phyloP scores from a whole-genome alignment of 2,888 invertebrate genomes.

The Harpagoxenus sublaevis region DNA sequence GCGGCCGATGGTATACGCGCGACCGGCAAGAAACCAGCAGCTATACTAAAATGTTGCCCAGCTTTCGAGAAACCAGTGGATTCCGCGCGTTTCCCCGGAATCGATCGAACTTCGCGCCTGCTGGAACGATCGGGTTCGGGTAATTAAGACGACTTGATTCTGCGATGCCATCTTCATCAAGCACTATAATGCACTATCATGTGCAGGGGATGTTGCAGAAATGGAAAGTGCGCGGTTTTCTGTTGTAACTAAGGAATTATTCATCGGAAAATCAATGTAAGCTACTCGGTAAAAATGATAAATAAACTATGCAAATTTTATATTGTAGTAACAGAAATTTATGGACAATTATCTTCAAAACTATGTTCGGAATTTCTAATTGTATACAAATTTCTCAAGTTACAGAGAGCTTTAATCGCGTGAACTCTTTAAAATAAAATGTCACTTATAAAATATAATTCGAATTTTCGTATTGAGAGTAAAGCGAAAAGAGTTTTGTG shows the following conservation, averaged over 20 bases:
- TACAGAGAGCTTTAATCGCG: neutral
- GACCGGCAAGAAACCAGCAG: slow-evolving; percentile 70
- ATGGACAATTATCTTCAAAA: neutral
- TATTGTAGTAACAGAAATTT: neutral
- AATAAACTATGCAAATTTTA: neutral
- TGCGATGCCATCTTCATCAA: slow-evolving; percentile 70
- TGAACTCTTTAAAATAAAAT: neutral
- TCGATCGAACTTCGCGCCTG: slow-evolving; percentile 78
- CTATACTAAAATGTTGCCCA: slow-evolving; percentile 29
- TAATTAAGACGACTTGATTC: slow-evolving; percentile 77
- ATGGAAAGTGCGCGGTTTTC: neutral
- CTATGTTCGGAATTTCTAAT: neutral
- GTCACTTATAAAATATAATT: neutral
- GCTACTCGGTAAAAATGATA: neutral
- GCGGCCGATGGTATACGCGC: slow-evolving; percentile 26
- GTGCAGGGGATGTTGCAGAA: neutral
- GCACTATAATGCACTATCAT: neutral
- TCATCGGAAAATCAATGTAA: neutral
- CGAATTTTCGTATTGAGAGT: neutral
- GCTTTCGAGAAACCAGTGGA: slow-evolving; percentile 75
- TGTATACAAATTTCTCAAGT: neutral
- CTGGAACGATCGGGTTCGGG: slow-evolving; percentile 61
- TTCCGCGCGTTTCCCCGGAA: slow-evolving; percentile 75
- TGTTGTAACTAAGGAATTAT: neutral
- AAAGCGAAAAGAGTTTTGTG: neutral